Evolutionary conservation across 2,888 invertebrate species (phyloP).

Genomic region (Tinea semifulvella): DNA sequence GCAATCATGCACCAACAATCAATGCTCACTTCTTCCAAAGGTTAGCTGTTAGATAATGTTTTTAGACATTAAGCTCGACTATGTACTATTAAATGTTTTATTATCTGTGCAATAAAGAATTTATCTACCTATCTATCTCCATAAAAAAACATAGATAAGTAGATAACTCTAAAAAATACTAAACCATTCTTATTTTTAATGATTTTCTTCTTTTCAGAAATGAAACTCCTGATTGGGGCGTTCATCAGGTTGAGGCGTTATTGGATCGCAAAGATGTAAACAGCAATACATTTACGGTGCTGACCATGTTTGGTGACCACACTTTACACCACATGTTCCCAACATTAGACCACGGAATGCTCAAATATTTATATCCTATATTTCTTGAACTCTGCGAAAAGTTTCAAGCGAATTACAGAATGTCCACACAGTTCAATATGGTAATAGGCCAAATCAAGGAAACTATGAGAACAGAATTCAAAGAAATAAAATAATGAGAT

Average conservation of each 20-base stretch:
- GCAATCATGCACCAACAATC: too few relatives aligned
- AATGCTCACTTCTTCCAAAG: too few relatives aligned
- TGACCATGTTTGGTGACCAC: constrained; percentile 80
- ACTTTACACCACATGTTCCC: constrained; percentile 81
- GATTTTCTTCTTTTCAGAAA: too few relatives aligned
- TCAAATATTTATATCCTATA: constrained; percentile 69
- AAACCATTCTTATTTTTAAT: too few relatives aligned
- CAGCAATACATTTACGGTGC: constrained; percentile 67
- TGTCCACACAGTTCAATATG: constrained; percentile 63
- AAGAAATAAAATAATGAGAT: not conserved
- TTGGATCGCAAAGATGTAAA: constrained; percentile 75
- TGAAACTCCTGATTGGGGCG: constrained; percentile 70
- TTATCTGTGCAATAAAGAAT: too few relatives aligned
- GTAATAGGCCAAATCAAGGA: constrained; percentile 69
- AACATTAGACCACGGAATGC: constrained; percentile 75
- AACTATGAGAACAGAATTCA: constrained; percentile 13
- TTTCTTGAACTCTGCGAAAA: constrained; percentile 42
- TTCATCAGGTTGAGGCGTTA: constrained; percentile 77
- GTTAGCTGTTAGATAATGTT: too few relatives aligned
- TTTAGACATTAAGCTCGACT: too few relatives aligned
- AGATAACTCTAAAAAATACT: too few relatives aligned
- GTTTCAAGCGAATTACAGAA: constrained; percentile 46
- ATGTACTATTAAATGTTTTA: too few relatives aligned
- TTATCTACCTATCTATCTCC: too few relatives aligned
- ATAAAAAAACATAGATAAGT: too few relatives aligned